Percentiles rank a stretch among this genome's conserved stretches.
Conservation (phyloP, 2,888 invertebrate genomes). For the Pheosia gnoma region DNA sequence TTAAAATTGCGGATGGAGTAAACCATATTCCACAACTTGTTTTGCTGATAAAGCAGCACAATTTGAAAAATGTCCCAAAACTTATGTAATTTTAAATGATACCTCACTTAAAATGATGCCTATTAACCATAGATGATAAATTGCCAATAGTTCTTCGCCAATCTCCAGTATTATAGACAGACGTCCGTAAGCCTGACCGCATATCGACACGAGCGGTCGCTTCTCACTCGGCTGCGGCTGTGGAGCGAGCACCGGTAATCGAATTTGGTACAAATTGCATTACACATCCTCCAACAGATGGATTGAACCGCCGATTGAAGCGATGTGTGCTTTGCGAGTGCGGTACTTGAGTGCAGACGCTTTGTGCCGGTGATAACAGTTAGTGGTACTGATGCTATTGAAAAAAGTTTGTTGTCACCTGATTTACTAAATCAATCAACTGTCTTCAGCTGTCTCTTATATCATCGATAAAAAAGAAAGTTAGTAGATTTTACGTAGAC, state of each 20-base stretch:
- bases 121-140: too few relatives aligned
- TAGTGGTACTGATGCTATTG: neutral
- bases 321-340: slow-evolving; percentile 27
- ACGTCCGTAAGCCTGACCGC: slow-evolving; percentile 13
- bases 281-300: slow-evolving; percentile 39
- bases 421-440: too few relatives aligned
- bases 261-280: slow-evolving; percentile 38
- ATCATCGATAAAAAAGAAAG: neutral
- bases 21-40: too few relatives aligned
- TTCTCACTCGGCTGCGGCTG: slow-evolving; percentile 33
- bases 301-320: slow-evolving; percentile 33
- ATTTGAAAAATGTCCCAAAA: too few relatives aligned
- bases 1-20: too few relatives aligned
- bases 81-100: too few relatives aligned
- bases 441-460: too few relatives aligned
- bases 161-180: neutral
- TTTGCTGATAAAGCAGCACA: too few relatives aligned
- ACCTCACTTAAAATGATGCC: too few relatives aligned
- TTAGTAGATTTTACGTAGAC: slow-evolving; percentile 20
- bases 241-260: slow-evolving; percentile 30
- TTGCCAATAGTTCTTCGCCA: neutral
- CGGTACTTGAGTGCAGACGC: slow-evolving; percentile 5
- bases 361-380: neutral
- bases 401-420: too few relatives aligned
- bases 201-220: slow-evolving; percentile 18